Conservation (phyloP, 2,113 vertebrate genomes). For the Hypanus sabinus region DNA sequence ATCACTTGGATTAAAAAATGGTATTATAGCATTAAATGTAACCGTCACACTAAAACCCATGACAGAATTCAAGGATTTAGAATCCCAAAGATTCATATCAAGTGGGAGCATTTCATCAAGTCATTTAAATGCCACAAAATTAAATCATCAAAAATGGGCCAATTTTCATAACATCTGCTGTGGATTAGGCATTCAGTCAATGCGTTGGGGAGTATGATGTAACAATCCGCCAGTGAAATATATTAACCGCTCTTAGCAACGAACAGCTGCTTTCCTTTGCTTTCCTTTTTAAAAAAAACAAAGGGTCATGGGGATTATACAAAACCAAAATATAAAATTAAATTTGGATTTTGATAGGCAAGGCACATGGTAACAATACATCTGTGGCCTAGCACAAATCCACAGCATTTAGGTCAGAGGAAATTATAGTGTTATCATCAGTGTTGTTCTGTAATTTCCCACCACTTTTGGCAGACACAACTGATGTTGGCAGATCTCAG, state of each 20-base stretch:
- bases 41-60: background rate
- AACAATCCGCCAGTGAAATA: background rate
- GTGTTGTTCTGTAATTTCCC: background rate
- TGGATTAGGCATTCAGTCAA: background rate
- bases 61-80: background rate
- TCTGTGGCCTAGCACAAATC: too few relatives aligned
- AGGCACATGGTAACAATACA: background rate
- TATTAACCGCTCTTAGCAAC: background rate
- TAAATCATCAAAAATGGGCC: constrained; percentile 16
- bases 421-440: background rate
- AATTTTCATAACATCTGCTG: constrained; percentile 21
- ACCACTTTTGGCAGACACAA: background rate
- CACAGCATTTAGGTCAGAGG: background rate
- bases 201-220: background rate
- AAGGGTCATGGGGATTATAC: background rate
- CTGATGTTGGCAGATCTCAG: too few relatives aligned
- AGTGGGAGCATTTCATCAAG: background rate
- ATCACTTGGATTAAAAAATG: background rate
- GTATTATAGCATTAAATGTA: background rate
- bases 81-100: background rate
- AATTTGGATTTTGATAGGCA: background rate
- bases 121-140: background rate
- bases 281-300: background rate
- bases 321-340: background rate
- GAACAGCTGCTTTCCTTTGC: background rate